These are phyloP conservation scores for Scortum barcoo DNA, from an alignment of 2,113 vertebrate species.

Conservation along the genomic window DNA sequence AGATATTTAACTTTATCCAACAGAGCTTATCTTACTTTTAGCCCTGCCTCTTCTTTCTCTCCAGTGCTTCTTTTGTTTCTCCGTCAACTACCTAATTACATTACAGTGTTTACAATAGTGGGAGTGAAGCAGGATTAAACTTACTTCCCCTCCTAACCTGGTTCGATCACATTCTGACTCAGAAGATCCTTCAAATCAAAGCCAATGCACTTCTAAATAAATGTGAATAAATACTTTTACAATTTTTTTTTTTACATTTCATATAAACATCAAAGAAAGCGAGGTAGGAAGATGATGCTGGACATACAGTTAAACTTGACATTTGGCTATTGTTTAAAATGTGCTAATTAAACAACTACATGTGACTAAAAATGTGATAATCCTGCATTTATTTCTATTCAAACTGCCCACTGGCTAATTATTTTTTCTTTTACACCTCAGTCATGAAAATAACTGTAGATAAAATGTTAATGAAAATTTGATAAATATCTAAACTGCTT, in stretches of 20 bases:
- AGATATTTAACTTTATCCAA: not conserved
- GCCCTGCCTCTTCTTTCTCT: conserved; percentile 8
- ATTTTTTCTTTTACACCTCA: not conserved
- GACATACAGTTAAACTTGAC: conserved; percentile 32
- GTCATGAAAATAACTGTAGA: not conserved
- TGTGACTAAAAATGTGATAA: not conserved
- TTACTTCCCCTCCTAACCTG: conserved; percentile 14
- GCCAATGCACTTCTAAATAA: not conserved
- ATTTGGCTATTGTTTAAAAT: conserved; percentile 17
- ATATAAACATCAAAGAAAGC: not conserved
- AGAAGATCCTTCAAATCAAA: conserved; percentile 13
- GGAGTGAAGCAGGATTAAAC: conserved; percentile 48
- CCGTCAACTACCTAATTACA: conserved; percentile 60
- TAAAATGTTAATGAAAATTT: conserved; percentile 40
- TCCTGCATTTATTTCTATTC: not conserved
- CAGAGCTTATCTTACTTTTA: conserved; percentile 13
- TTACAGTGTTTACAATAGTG: conserved; percentile 64
- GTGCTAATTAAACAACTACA: not conserved
- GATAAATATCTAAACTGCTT: conserved; percentile 43
- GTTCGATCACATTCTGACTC: conserved; percentile 29
- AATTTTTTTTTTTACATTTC: not conserved
- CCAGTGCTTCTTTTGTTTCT: conserved; percentile 49
- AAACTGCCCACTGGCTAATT: not conserved
- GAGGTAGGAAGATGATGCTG: not conserved
- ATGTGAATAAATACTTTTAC: not conserved